Evolutionary conservation across 2,888 invertebrate genomes (phyloP).

Genomic region (Apamea epomidion): DNA sequence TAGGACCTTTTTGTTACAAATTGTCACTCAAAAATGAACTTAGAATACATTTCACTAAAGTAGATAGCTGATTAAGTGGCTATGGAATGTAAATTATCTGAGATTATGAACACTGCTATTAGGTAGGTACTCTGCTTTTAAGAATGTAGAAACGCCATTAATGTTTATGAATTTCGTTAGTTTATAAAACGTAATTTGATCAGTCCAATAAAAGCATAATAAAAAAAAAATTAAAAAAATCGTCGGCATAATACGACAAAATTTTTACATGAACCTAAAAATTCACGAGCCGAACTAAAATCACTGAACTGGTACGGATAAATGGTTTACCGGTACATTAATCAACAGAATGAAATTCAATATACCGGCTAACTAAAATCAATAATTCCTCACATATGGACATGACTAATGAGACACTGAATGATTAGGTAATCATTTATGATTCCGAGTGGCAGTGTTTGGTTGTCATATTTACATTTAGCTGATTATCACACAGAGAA

Average conservation of each 20-base stretch:
- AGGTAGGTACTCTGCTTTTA: not conserved
- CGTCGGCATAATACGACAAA: not conserved
- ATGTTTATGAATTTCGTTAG: not conserved
- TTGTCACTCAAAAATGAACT: too few relatives aligned
- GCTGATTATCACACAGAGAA: not conserved
- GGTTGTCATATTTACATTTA: constrained; percentile 8
- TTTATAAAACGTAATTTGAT: not conserved
- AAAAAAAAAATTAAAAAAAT: too few relatives aligned
- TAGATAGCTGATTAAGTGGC: too few relatives aligned
- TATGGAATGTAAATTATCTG: too few relatives aligned
- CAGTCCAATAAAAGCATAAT: not conserved
- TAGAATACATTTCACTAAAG: too few relatives aligned
- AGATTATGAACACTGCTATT: too few relatives aligned
- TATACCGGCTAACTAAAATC: constrained; percentile 43
- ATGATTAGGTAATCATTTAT: constrained; percentile 53
- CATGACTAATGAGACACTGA: constrained; percentile 48
- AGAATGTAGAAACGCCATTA: not conserved
- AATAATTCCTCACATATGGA: constrained; percentile 43
- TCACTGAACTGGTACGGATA: constrained; percentile 14
- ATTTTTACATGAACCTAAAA: not conserved
- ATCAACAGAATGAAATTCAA: constrained; percentile 43
- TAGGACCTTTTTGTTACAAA: too few relatives aligned
- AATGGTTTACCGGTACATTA: constrained; percentile 17
- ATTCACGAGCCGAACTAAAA: not conserved
- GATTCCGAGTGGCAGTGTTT: constrained; percentile 1